These are phyloP conservation scores for Lanistes nyassanus DNA, from an alignment of 1,140 invertebrate genomes.

Conservation along the genomic window DNA sequence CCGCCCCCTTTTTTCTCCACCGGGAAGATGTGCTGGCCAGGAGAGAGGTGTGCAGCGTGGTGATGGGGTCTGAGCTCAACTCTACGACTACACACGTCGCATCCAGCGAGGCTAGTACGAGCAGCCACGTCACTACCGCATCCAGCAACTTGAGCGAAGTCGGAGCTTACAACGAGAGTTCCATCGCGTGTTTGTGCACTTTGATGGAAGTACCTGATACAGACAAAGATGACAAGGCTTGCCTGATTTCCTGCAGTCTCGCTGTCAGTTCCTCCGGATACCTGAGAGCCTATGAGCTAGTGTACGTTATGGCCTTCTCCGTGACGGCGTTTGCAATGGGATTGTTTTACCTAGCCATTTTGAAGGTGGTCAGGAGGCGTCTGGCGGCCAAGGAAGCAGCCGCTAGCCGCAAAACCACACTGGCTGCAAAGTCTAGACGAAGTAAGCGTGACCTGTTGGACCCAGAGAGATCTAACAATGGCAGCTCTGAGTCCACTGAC, in stretches of 20 bases:
- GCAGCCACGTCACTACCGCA: neutral
- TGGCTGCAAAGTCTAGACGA: too few species aligned
- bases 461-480: too few species aligned
- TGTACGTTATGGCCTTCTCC: slow-evolving; percentile 19
- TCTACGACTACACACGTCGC: neutral
- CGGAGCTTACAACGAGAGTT: too few species aligned
- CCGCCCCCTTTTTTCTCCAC: slow-evolving; percentile 16
- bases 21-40: neutral
- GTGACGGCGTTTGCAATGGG: slow-evolving; percentile 19
- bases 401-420: neutral
- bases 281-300: slow-evolving; percentile 19
- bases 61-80: too few species aligned
- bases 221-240: neutral
- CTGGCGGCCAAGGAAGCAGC: neutral
- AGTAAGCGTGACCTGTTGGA: too few species aligned
- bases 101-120: neutral
- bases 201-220: neutral
- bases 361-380: neutral
- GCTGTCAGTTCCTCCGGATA: neutral
- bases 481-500: too few species aligned
- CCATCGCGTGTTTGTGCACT: too few species aligned
- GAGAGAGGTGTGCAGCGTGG: too few species aligned
- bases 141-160: neutral
- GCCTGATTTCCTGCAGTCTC: slow-evolving; percentile 4
- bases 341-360: slow-evolving; percentile 19